phyloP scores from a whole-genome alignment of 2,888 invertebrate species.

The Ennomos fuscantarius region DNA sequence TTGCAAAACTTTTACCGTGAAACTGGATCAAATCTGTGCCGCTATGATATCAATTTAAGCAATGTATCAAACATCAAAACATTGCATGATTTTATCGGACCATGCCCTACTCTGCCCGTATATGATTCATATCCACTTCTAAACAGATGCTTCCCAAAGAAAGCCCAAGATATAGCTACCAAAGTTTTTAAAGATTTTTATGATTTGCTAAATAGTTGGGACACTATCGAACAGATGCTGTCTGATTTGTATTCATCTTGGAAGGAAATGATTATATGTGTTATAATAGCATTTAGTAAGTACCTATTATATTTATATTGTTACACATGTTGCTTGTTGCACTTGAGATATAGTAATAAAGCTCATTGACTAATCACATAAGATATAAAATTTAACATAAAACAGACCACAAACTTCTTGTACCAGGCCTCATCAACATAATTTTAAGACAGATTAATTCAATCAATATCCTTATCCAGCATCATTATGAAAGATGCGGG shows the following conservation, averaged over 20 bases:
- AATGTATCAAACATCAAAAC: slow-evolving; percentile 61
- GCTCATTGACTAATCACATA: too few species aligned
- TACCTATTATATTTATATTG: slow-evolving; percentile 38
- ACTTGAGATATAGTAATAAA: too few species aligned
- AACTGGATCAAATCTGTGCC: slow-evolving; percentile 91
- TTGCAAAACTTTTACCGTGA: slow-evolving; percentile 89
- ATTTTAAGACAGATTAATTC: too few species aligned
- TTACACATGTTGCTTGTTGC: too few species aligned
- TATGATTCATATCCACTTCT: slow-evolving; percentile 91
- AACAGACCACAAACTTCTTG: too few species aligned
- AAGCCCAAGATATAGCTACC: slow-evolving; percentile 87
- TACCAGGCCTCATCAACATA: too few species aligned
- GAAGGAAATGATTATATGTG: slow-evolving; percentile 93
- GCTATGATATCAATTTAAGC: slow-evolving; percentile 87
- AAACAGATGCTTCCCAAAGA: slow-evolving; percentile 94
- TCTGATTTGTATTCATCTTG: slow-evolving; percentile 95
- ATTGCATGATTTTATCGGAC: slow-evolving; percentile 85
- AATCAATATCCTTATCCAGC: too few species aligned
- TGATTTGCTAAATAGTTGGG: slow-evolving; percentile 94
- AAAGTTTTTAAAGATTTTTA: slow-evolving; percentile 90
- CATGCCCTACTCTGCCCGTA: slow-evolving; percentile 92
- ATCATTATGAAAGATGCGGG: too few species aligned
- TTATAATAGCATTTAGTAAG: slow-evolving; percentile 92
- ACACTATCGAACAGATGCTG: slow-evolving; percentile 94
- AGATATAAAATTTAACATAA: too few species aligned